Evolutionary conservation across 1,140 invertebrate genomes (phyloP), one percentile per base, ranked within the genome.

Genomic region (Drosophila ogumai): DNA sequence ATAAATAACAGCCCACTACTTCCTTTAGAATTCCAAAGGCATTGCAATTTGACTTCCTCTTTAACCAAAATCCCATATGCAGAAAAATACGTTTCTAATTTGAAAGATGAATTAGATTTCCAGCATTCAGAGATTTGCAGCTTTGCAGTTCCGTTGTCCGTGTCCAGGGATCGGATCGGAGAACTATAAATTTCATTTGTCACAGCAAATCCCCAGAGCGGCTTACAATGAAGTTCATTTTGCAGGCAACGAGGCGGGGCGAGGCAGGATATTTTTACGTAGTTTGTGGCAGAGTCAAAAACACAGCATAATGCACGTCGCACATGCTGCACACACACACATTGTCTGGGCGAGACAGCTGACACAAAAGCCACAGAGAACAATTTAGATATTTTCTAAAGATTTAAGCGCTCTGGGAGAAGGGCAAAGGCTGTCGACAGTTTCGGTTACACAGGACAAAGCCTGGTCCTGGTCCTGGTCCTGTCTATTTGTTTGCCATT

Each of bases 101-200:
- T 90, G 80, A 90, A 90, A 78, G 81, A 88, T 90, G 77, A 84
- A 84, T 84, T 88, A 90, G 85, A 88, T 90, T 82, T 90, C 49
- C 67, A 46, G 57, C 44, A 78, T 50, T 54, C 66, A 59, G 81
- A 88, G 77, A 90, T 84, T 87, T 84, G 85, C 85, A 74, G 71
- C 68, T 69, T 63, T 88, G 84, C 84, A 84, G 77, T 79, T 88
- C 50, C 55, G 49, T 22, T 36, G 15, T 59, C 13, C 22, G 31
- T 43, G 25, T 57, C 32, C 25, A 38, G 43, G 43, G 63, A 55
- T 55, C 52, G 74, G 79, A 74, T 74, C 69, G 76, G 68, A 85
- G 77, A 75, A 84, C 84, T 81, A 88, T 88, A 88, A 88, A 90
- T 88, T 87, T 90, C 85, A 88, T 88, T 88, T 88, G 84, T 88